phyloP scores from a whole-genome alignment of 2,888 invertebrate species.

The Diabrotica balteata region DNA sequence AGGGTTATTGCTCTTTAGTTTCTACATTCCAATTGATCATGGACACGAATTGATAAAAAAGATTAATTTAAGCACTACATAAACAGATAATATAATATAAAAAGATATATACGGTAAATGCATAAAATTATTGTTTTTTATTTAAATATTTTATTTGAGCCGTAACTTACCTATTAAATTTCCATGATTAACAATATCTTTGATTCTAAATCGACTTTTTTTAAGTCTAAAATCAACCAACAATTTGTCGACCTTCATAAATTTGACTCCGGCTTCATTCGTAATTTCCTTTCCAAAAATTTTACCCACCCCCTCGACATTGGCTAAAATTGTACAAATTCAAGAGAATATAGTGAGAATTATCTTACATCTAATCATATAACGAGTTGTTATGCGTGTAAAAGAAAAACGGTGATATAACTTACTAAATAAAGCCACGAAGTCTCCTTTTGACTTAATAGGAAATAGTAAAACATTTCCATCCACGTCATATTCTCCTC shows the following conservation, averaged over 20 bases:
- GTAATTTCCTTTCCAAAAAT: slow-evolving; percentile 73
- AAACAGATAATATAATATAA: too few relatives aligned
- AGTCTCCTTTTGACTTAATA: slow-evolving; percentile 79
- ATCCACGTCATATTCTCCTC: slow-evolving; percentile 78
- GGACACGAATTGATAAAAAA: too few relatives aligned
- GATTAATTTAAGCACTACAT: too few relatives aligned
- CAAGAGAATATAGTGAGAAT: not conserved
- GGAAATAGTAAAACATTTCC: slow-evolving; percentile 82
- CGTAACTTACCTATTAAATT: slow-evolving; percentile 73
- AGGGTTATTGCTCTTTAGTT: too few relatives aligned
- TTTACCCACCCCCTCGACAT: slow-evolving; percentile 74
- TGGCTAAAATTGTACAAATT: slow-evolving; percentile 61
- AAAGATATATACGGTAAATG: too few relatives aligned
- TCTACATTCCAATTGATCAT: too few relatives aligned
- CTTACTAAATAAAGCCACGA: slow-evolving; percentile 82
- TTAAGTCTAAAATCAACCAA: slow-evolving; percentile 75
- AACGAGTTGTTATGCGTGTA: too few relatives aligned
- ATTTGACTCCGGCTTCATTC: slow-evolving; percentile 66
- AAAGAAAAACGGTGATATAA: slow-evolving; percentile 2
- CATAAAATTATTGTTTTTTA: not conserved
- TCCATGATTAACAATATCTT: slow-evolving; percentile 76
- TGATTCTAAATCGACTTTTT: slow-evolving; percentile 73
- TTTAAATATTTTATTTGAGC: not conserved
- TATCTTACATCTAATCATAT: too few relatives aligned
- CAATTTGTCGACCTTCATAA: slow-evolving; percentile 74